Conservation (phyloP, 2,797 vertebrate genomes). For the Sebastiscus albofasciatus region DNA sequence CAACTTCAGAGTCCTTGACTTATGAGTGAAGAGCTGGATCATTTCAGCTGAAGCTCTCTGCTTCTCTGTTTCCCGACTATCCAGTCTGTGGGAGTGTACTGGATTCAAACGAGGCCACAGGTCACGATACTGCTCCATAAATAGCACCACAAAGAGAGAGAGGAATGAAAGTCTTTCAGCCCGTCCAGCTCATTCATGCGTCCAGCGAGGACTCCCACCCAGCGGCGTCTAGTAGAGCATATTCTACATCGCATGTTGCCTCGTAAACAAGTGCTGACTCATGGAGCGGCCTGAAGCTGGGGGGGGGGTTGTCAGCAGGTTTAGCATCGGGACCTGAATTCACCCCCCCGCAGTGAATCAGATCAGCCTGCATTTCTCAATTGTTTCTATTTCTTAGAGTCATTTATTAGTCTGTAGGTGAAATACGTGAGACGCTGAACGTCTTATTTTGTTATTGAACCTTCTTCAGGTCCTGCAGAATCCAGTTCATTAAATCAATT, state of each 20-base stretch:
- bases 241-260: constrained; percentile 31
- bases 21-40: not conserved
- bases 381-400: not conserved
- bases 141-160: not conserved
- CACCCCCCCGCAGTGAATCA: not conserved
- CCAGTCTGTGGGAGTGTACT: not conserved
- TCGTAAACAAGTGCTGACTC: constrained; percentile 47
- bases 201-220: constrained; percentile 13
- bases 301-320: constrained; percentile 19
- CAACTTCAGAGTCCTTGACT: constrained; percentile 16
- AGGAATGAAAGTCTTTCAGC: not conserved
- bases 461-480: not conserved
- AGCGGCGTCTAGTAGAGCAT: constrained; percentile 5
- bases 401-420: not conserved
- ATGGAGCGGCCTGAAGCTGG: constrained; percentile 10
- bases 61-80: not conserved
- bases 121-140: not conserved
- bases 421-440: too few species aligned
- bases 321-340: not conserved
- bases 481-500: too few species aligned
- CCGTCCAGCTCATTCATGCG: constrained; percentile 6
- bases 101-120: not conserved
- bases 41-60: not conserved
- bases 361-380: not conserved
- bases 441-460: not conserved